Evolutionary conservation across 2,797 vertebrate genomes (phyloP).

Genomic region (Zonotrichia albicollis): DNA sequence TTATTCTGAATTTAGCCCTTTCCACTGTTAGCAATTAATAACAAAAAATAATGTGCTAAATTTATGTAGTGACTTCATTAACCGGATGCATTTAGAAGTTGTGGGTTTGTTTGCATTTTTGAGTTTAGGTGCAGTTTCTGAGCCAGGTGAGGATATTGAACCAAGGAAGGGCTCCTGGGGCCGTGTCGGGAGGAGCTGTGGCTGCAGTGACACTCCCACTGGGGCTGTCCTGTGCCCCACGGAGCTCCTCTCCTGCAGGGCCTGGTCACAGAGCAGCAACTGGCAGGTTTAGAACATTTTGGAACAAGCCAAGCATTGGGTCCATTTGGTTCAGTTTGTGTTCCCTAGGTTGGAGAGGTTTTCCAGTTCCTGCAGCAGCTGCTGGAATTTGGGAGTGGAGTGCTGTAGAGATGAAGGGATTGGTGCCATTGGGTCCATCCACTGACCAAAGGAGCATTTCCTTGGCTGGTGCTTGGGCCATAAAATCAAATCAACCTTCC

Average conservation of each 20-base stretch:
- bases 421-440: no score
- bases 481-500: no score
- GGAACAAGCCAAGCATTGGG: background rate
- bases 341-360: background rate
- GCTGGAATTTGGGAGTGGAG: no score
- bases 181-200: background rate
- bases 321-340: background rate
- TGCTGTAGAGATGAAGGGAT: no score
- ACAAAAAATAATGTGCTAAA: conserved; percentile 80
- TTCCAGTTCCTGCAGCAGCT: background rate
- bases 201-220: rapidly evolving
- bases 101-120: conserved; percentile 67
- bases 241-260: rapidly evolving
- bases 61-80: conserved; percentile 83
- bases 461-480: no score
- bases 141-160: conserved; percentile 70
- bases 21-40: conserved; percentile 92
- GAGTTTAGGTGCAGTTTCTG: conserved; percentile 37
- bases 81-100: conserved; percentile 80
- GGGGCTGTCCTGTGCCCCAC: background rate
- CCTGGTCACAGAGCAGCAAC: background rate
- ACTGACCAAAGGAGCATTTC: no score
- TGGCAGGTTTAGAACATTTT: background rate
- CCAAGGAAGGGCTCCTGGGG: background rate
- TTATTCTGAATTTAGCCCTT: conserved; percentile 91